Evolutionary conservation across 2,113 vertebrate species (phyloP), one percentile per base, ranked within the genome.

Genomic region (Tretioscincus oriximinensis): DNA sequence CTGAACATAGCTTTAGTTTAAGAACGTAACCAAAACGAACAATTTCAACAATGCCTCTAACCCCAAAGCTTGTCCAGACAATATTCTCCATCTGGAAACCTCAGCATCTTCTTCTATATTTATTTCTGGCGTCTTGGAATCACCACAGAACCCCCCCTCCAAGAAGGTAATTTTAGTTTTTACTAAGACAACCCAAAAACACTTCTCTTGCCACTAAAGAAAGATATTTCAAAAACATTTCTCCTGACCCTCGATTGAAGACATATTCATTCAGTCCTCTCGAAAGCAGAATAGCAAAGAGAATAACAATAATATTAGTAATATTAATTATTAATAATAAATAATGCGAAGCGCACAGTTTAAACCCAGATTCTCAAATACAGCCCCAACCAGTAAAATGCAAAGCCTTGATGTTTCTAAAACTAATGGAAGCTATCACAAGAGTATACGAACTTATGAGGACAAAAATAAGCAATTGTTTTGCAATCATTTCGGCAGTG

Each of bases 381-480:
- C 28, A 18, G 6, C 7, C 9, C 7, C 14, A 58, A 26, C 3
- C 24, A 31, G 24, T 2, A 24, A 41, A 18, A 2, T 2, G 9
- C 35, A 26, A 73, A 54, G 51, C 28, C 14, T 51, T 51, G 3
- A 26, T 22, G 22, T 10, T 69, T 31, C 51, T 47, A 14, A 65
- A 41, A 22, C 61, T 60, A n/a, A 1, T 3, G 5, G 1, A 24
- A 24, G 7, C 35, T 54, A 79, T 9, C 31, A 3, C 20, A 11
- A 69, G 11, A 21, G n/a, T 5, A 20, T 1, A 20, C 18, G 1
- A 35, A 2, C 45, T 29, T 10, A 3, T 0, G 2, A 51, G 22
- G 54, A 4, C 31, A 71, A 41, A 58, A 58, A 58, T 21, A 66
- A 35, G 45, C 29, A 1, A 1, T 69, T 2, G 16, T 28, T 66